Base-by-base conservation (phyloP, 2,888 invertebrate species). In the Ligdia adustata region DNA sequence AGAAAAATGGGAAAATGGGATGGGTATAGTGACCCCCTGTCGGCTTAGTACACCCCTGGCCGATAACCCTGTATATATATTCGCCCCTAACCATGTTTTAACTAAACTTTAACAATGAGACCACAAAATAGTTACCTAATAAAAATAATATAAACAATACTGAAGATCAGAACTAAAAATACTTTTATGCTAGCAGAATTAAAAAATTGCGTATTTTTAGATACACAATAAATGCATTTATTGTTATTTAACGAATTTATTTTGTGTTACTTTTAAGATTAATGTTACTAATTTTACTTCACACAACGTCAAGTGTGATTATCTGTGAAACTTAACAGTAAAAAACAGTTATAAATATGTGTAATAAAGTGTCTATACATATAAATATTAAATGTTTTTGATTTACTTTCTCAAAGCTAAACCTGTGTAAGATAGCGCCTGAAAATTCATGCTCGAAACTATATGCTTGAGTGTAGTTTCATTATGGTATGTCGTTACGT, bases 161-260 rank as follows among this genome's bases (percentile, higher is more conserved):
- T 20, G 46, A 40, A 38, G 56, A 44, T 52, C 52, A 55, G 24
- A 38, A 47, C 9, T 43, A 28, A 18, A 18, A 35, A 27, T 15
- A 13, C 29, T 45, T 48, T 52, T 51, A 50, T 38, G 38, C 28
- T 46, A 9, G 41, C 45, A 38, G 38, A 34, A 38, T 38, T 24
- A 16, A 26, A 27, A 34, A 43, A 43, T 27, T 31, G 45, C 47
- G 57, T 55, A 53, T 45, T 68, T 67, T 62, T 64, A 62, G 66
- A 64, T 66, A 60, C n/a, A 66, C 57, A 56, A 54, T 51, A 63
- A 69, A 64, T 84, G 88, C 88, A 89, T 89, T 89, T 89, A 89
- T 78, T 80, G 74, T 79, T 80, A 37, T n/a, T 26, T 27, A 85
- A 79, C 84, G 88, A 89, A 88, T 88, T 89, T 88, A 86, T 82